These are phyloP conservation scores for Gymnopithys bicolor DNA, from an alignment of 2,797 vertebrate species.

Conservation along the genomic window DNA sequence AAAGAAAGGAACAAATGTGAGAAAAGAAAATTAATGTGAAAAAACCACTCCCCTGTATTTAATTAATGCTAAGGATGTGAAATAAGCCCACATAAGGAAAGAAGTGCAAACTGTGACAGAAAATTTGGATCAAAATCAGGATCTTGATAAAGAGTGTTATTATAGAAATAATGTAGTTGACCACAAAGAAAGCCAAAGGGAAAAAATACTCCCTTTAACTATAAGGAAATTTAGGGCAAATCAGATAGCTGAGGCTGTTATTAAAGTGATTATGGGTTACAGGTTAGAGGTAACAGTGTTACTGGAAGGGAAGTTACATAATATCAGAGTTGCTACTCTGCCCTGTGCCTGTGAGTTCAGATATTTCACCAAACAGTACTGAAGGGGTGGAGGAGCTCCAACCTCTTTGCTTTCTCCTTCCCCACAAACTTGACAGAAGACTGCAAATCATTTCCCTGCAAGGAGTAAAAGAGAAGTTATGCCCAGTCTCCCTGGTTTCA, in stretches of 20 bases:
- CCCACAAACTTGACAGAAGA: not conserved
- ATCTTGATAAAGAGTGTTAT: not conserved
- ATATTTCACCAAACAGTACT: not conserved
- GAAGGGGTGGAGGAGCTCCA: not conserved
- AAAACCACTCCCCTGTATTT: constrained; percentile 1
- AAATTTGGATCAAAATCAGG: constrained; percentile 13
- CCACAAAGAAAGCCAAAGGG: not conserved
- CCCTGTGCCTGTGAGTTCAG: not conserved
- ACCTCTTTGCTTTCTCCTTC: not conserved
- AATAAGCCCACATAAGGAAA: constrained; percentile 15
- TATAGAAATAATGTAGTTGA: not conserved
- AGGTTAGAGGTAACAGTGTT: not conserved
- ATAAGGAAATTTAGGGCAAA: not conserved
- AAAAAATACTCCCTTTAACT: not conserved
- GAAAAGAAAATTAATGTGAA: constrained; percentile 31
- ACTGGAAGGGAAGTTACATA: not conserved
- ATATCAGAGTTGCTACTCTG: not conserved
- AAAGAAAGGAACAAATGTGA: constrained; percentile 12
- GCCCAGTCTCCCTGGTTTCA: not conserved
- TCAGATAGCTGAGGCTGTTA: not conserved
- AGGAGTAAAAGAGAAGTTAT: not conserved
- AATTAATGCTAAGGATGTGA: constrained; percentile 28
- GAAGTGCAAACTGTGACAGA: not conserved
- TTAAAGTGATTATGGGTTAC: not conserved
- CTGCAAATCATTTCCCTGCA: not conserved